Base-by-base conservation (phyloP, 2,113 vertebrate species). In the Ciconia boyciana region DNA sequence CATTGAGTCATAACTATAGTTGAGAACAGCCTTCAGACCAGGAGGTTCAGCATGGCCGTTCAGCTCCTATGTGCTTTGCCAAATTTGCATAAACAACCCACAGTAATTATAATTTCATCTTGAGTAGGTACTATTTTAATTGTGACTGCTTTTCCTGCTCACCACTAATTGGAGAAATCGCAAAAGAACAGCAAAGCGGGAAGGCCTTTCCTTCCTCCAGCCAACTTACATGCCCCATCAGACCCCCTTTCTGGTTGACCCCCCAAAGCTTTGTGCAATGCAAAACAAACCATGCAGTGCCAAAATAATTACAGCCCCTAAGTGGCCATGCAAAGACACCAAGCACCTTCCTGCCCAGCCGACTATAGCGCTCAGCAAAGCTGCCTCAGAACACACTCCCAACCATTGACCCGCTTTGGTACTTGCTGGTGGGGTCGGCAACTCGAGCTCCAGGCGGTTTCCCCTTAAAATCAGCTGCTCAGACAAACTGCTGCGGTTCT, bases 21-120 rank as follows among this genome's bases (percentile, higher is more conserved):
- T 84, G 90, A 84, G 60, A 83, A 28, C 29, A 82, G 57, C 24
- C 48, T 62, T 77, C 41, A 83, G 83, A 62, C 26, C 43, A 51
- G 55, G 20, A 81, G 57, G 51, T 52, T 26, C 34, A 34, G 46
- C 28, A 36, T 0, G 5, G 69, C 21, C 51, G 61, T 44, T 95
- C 78, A 69, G 87, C 84, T 83, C 43, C 41, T 66, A 36, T 14
- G 11, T 61, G 52, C 66, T 80, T 78, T 76, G 81, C 57, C 70
- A 64, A n/a, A 94, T 94, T 76, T 90, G 84, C 91, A 95, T 83
- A 41, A 95, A 87, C 41, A 65, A 39, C 72, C 61, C 78, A 79
- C 25, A 46, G 68, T 52, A 91, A 95, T 93, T 95, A 76, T 44
- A 82, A 90, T 80, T 95, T 80, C 34, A 55, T 64, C 70, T 43